Percentiles rank a stretch among this genome's conserved stretches.
Conservation (phyloP, 2,888 invertebrate genomes). For the Scaptomyza parva region DNA sequence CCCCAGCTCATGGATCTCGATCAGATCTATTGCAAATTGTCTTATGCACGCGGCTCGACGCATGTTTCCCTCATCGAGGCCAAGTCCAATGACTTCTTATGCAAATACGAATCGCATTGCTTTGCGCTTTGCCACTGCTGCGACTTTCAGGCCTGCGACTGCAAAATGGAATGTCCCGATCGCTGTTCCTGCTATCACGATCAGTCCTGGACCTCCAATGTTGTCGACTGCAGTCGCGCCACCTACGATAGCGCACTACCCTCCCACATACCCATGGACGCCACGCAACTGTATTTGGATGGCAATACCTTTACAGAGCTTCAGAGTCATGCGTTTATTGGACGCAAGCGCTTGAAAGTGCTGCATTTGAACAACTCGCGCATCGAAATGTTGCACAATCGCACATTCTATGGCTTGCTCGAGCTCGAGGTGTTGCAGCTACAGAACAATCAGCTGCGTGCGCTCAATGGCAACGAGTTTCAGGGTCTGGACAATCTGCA, state of each 20-base stretch:
- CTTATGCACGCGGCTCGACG: conserved; percentile 93
- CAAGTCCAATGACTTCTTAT: conserved; percentile 95
- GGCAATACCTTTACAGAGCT: conserved; percentile 95
- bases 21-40: conserved; percentile 94
- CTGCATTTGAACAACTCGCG: conserved; percentile 95
- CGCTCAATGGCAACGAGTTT: conserved; percentile 93
- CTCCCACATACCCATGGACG: conserved; percentile 96
- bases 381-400: conserved; percentile 93
- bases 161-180: conserved; percentile 97
- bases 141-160: conserved; percentile 98
- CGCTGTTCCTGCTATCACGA: conserved; percentile 98
- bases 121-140: conserved; percentile 98
- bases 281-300: conserved; percentile 96
- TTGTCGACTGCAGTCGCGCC: conserved; percentile 94
- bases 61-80: conserved; percentile 94
- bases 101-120: conserved; percentile 96
- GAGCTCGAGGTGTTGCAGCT: conserved; percentile 93
- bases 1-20: conserved; percentile 95
- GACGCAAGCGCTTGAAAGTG: conserved; percentile 95
- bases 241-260: conserved; percentile 93
- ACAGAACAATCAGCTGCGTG: conserved; percentile 93
- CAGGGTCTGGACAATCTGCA: conserved; percentile 92
- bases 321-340: conserved; percentile 95
- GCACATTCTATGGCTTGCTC: conserved; percentile 95
- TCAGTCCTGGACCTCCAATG: conserved; percentile 96